These are phyloP conservation scores for Anodontia alba DNA, from an alignment of 2,888 invertebrate genomes.

Conservation along the genomic window DNA sequence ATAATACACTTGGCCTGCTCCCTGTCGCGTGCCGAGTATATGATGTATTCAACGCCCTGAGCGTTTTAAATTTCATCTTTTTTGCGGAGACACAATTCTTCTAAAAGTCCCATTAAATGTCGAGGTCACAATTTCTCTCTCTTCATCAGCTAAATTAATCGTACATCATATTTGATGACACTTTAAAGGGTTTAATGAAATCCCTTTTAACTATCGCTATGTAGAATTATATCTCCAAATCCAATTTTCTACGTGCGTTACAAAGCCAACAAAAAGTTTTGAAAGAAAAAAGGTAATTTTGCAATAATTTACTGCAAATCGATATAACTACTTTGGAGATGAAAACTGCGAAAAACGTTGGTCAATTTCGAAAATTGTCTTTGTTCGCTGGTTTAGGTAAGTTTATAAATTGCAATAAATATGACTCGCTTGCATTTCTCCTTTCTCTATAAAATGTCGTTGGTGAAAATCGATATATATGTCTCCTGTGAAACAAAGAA, in stretches of 20 bases:
- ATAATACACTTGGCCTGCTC: constrained; percentile 48
- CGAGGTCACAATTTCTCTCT: constrained; percentile 45
- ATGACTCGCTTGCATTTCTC: constrained; percentile 1
- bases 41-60: constrained; percentile 58
- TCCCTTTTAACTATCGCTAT: constrained; percentile 9
- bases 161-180: constrained; percentile 32
- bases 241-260: neutral
- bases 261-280: neutral
- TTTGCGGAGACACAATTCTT: constrained; percentile 59
- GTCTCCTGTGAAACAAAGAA: no score
- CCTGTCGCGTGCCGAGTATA: constrained; percentile 59
- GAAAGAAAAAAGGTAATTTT: constrained; percentile 8
- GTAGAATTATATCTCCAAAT: constrained; percentile 18
- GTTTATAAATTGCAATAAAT: constrained; percentile 14
- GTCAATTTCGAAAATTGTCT: neutral
- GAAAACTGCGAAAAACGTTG: constrained; percentile 10
- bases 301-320: constrained; percentile 7
- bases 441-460: no score
- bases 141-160: constrained; percentile 46
- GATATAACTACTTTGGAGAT: neutral
- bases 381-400: neutral
- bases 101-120: constrained; percentile 57
- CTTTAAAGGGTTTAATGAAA: neutral
- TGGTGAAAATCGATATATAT: no score
- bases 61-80: constrained; percentile 65